These are phyloP conservation scores for Xiphophorus birchmanni DNA, from an alignment of 2,797 vertebrate genomes.

Conservation along the genomic window DNA sequence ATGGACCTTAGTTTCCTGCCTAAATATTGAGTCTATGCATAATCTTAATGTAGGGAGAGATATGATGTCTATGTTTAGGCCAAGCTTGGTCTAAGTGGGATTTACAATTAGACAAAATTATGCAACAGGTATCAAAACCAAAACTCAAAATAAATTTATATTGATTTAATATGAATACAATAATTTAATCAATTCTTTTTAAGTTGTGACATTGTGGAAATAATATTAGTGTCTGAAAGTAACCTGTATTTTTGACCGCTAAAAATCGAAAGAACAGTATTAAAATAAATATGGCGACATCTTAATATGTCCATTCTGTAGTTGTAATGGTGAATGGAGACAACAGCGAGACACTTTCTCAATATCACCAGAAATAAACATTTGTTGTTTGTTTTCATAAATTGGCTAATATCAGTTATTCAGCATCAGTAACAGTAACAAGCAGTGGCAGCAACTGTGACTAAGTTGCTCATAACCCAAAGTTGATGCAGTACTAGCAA, in stretches of 20 bases:
- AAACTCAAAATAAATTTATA: background rate
- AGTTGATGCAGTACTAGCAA: background rate
- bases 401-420: background rate
- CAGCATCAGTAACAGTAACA: background rate
- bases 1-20: background rate
- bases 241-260: background rate
- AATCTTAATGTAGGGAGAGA: background rate
- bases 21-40: background rate
- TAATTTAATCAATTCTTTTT: background rate
- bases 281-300: background rate
- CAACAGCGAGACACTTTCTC: background rate
- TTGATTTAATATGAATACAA: background rate
- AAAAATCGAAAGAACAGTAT: background rate
- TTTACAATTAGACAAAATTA: background rate
- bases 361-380: background rate
- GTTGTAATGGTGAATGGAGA: background rate
- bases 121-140: background rate
- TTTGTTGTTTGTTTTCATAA: background rate
- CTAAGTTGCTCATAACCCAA: background rate
- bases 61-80: background rate
- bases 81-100: background rate
- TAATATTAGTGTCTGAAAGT: background rate
- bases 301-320: background rate
- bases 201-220: background rate
- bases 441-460: background rate